Base-by-base conservation (phyloP, 2,797 vertebrate species). In the Heliangelus exortis region DNA sequence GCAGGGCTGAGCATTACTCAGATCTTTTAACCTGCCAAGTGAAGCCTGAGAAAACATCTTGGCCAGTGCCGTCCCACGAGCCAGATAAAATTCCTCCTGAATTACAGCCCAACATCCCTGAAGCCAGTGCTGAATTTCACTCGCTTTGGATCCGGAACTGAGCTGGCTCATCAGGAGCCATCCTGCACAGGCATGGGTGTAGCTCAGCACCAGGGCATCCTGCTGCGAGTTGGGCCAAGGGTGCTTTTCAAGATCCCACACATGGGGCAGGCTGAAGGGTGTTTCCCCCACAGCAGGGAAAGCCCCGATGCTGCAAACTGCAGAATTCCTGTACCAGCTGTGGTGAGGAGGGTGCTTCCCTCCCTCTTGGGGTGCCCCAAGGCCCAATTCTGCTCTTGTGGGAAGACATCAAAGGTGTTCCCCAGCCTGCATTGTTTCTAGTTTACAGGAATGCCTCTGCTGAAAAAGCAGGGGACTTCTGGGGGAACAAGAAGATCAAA, bases 41-140 rank as follows among this genome's bases (percentile, higher is more conserved):
- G 12, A 83, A 91, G 96, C 76, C 73, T 94, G 79, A 91, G 89
- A 96, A 95, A 91, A 87, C 19, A 1, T 92, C 72, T 95, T 85
- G 63, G 85, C 77, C 88, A 59, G 83, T 53, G 59, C 48, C 4
- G 81, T 90, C 80, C 84, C 71, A 71, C 14, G 41, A 77, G 92
- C 48, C 87, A 76, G 93, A 97, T 92, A 90, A 96, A 95, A 96
- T 96, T 92, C 92, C 85, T 93, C 81, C 73, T 1, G 4, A 90
- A 67, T 91, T 86, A 93, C 86, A 87, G 79, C 45, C 39, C 2
- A 20, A 91, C 81, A 91, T 82, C 53, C 58, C 81, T n/a, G 59
- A 78, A 90, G 62, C 61, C 87, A 88, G 87, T 33, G 80, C 85
- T 89, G 88, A 92, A 85, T 95, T 90, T 62, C 87, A n/a, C 50